phyloP scores from a whole-genome alignment of 2,113 vertebrate genomes.

The Crotalus viridis region DNA sequence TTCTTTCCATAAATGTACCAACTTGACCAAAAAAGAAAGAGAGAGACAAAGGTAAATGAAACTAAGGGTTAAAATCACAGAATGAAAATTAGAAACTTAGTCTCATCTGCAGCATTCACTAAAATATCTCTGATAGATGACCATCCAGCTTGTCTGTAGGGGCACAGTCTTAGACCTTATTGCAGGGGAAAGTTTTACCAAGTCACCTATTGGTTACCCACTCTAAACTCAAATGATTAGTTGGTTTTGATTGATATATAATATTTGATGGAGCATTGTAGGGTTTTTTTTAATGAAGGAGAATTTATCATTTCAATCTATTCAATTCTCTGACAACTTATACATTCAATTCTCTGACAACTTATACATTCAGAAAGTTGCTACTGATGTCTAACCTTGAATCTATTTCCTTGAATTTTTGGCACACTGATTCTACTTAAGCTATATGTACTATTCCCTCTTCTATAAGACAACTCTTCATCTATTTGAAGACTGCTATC shows the following conservation, averaged over 20 bases:
- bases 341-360: neutral
- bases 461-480: neutral
- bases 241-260: neutral
- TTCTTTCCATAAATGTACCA: neutral
- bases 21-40: neutral
- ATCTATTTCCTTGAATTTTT: neutral
- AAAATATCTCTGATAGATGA: neutral
- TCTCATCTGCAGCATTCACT: neutral
- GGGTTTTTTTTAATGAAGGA: too few relatives aligned
- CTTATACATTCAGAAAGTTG: neutral
- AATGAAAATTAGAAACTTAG: neutral
- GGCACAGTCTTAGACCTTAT: neutral
- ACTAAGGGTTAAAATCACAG: too few relatives aligned
- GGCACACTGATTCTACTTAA: neutral
- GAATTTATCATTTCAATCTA: neutral
- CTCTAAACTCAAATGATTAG: neutral
- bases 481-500: neutral
- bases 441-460: neutral
- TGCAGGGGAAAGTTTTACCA: neutral
- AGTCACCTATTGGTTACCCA: neutral
- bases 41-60: too few relatives aligned
- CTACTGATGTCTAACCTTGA: neutral
- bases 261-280: neutral
- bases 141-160: neutral
- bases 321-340: neutral